Evolutionary conservation across 2,113 vertebrate species (phyloP).

Genomic region (Tupaia tana): DNA sequence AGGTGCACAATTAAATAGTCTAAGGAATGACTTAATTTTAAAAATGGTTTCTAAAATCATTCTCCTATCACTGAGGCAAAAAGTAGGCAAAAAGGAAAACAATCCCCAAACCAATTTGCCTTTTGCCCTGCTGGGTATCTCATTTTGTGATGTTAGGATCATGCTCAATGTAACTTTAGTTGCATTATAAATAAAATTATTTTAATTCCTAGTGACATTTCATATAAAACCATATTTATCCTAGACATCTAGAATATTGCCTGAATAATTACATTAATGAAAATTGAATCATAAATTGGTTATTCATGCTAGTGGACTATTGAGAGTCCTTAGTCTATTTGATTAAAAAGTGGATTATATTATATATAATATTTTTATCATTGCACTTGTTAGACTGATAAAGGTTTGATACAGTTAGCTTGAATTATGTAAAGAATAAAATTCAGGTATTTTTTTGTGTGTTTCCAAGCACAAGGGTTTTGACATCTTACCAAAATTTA

Average conservation of each 20-base stretch:
- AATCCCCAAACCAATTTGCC: neutral
- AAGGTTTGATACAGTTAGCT: conserved; percentile 38
- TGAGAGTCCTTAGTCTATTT: neutral
- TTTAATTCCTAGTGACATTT: conserved; percentile 10
- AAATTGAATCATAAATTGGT: neutral
- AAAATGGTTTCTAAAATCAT: conserved; percentile 19
- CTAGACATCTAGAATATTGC: neutral
- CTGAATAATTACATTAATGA: conserved; percentile 43
- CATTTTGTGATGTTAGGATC: neutral
- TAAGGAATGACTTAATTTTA: neutral
- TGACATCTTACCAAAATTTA: conserved; percentile 11
- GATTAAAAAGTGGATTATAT: conserved; percentile 34
- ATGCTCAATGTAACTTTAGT: neutral
- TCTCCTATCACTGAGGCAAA: neutral
- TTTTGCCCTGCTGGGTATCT: neutral
- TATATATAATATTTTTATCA: neutral
- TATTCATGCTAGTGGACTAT: neutral
- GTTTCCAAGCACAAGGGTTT: conserved; percentile 39
- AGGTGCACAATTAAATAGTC: neutral
- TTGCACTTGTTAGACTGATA: neutral
- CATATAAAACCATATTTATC: neutral
- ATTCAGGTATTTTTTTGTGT: neutral
- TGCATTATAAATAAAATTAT: conserved; percentile 10
- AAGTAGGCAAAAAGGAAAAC: neutral
- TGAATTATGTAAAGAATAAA: conserved; percentile 9